Base-by-base conservation (phyloP, 2,797 vertebrate genomes). In the Coccyzus lansbergi region DNA sequence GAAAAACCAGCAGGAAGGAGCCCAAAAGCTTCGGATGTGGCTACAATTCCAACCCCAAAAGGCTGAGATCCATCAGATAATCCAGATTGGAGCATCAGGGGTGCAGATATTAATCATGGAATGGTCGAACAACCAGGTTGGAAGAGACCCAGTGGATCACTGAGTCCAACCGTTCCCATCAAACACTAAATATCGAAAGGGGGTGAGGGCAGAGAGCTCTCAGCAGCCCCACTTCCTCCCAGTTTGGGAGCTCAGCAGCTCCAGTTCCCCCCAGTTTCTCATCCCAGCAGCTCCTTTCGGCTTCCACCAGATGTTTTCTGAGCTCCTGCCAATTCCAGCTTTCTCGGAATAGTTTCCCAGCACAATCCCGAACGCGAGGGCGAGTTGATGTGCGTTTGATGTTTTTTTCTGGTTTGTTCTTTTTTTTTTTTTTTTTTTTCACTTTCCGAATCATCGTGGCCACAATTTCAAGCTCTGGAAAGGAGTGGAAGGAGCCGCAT, bases 51-150 rank as follows among this genome's bases (percentile, higher is more conserved):
- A 53, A 13, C 17, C 64, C 38, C 26, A 15, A 46, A 38, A 19
- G 63, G 34, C 34, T 20, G 12, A 22, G 53, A 53, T 28, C 5
- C 63, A 17, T 31, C 6, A 9, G 19, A 26, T 9, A 18, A 49
- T 11, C n/a, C 29, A 4, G 5, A 38, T 34, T 6, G 2, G 44
- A 33, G 33, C 24, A 10, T 33, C 36, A 16, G 53, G 31, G 2
- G 34, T 0, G 0, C 33, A 6, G 48, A 19, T n/a, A 40, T 19
- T 2, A n/a, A n/a, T n/a, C n/a, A n/a, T n/a, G n/a, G n/a, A n/a
- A n/a, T n/a, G n/a, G n/a, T n/a, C n/a, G n/a, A n/a, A n/a, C n/a
- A n/a, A n/a, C n/a, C n/a, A n/a, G n/a, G n/a, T n/a, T n/a, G n/a
- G n/a, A n/a, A n/a, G n/a, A n/a, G n/a, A n/a, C n/a, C n/a, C n/a